Conservation (phyloP, 2,888 invertebrate species). For the Xanthorhoe spadicearia region DNA sequence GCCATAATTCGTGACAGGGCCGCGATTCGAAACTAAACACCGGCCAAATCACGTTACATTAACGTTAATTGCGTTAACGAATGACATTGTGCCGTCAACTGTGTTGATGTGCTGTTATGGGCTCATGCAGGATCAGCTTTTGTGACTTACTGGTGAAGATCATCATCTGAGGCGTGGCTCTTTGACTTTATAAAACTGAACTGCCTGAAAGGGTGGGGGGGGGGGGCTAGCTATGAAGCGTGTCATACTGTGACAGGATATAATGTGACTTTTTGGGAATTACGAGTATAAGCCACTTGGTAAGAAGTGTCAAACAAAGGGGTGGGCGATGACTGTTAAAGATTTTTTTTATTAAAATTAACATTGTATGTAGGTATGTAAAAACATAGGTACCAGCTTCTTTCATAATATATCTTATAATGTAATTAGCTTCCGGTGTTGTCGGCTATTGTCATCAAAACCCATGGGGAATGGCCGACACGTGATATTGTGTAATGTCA, state of each 20-base stretch:
- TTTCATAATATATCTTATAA: neutral
- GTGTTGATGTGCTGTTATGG: slow-evolving; percentile 15
- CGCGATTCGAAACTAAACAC: slow-evolving; percentile 51
- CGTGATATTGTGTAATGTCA: neutral
- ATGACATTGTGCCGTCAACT: slow-evolving; percentile 20
- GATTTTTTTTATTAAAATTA: no score
- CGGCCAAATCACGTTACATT: slow-evolving; percentile 44
- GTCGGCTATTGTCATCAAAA: neutral
- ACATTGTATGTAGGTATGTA: no score
- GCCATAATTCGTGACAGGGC: slow-evolving; percentile 47
- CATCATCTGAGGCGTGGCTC: neutral
- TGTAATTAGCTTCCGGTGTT: neutral
- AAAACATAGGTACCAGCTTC: no score
- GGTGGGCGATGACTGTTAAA: no score
- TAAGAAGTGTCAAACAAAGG: no score
- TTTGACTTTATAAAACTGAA: no score
- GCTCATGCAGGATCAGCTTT: neutral
- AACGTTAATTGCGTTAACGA: slow-evolving; percentile 46
- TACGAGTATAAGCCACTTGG: no score
- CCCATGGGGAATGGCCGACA: neutral
- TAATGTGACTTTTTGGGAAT: no score
- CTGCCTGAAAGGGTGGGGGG: no score
- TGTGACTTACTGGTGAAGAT: neutral
- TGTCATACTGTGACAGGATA: no score
- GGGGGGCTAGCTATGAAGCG: no score